Percentiles rank a stretch among this genome's conserved stretches.
These are phyloP conservation scores for Pandemis cinnamomeana DNA, from an alignment of 2,888 invertebrate genomes.

Conservation along the genomic window DNA sequence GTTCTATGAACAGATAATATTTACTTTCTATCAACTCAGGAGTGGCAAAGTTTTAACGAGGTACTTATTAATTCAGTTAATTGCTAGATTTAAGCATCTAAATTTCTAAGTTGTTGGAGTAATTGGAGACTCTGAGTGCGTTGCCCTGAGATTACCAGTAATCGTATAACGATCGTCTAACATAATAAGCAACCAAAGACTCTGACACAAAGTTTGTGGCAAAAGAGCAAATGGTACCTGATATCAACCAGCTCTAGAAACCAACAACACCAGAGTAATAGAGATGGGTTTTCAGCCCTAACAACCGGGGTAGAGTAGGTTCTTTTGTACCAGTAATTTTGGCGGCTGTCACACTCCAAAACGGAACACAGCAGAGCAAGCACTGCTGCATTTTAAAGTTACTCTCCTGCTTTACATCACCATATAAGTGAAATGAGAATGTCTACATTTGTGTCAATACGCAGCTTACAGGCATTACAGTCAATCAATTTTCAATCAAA, in stretches of 20 bases:
- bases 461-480: neutral
- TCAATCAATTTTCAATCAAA: constrained; percentile 8
- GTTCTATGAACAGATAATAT: constrained; percentile 8
- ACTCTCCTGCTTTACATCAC: neutral
- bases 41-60: constrained; percentile 8
- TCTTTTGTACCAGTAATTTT: too few relatives aligned
- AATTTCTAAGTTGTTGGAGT: neutral
- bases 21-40: constrained; percentile 7
- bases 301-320: too few relatives aligned
- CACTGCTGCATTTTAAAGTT: neutral
- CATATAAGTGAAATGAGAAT: too few relatives aligned
- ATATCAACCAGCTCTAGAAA: too few relatives aligned
- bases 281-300: too few relatives aligned
- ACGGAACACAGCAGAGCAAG: too few relatives aligned
- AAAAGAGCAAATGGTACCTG: too few relatives aligned
- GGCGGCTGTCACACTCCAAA: too few relatives aligned
- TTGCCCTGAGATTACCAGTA: neutral
- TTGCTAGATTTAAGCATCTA: constrained; percentile 10
- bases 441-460: neutral
- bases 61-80: constrained; percentile 10
- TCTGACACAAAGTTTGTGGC: neutral
- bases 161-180: neutral
- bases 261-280: too few relatives aligned
- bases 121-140: neutral
- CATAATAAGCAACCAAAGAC: neutral